Conservation (phyloP, 2,797 vertebrate genomes). For the Semaprochilodus insignis region DNA sequence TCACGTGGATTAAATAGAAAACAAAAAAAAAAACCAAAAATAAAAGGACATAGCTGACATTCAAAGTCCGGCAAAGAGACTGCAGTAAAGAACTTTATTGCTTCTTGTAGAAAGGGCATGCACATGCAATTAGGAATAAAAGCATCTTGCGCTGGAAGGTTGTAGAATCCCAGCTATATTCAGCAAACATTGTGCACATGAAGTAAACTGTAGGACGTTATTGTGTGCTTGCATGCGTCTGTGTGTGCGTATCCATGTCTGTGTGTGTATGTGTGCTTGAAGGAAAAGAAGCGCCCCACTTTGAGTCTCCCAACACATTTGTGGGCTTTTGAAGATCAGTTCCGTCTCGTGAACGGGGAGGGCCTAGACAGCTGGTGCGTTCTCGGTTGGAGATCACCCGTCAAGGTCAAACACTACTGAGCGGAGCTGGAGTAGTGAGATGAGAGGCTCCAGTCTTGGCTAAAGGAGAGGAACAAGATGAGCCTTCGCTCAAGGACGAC, state of each 20-base stretch:
- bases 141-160: conserved; percentile 7
- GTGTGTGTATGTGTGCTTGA: conserved; percentile 16
- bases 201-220: conserved; percentile 16
- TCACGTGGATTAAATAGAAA: conserved; percentile 20
- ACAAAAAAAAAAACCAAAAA: conserved; percentile 49
- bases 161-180: conserved; percentile 25
- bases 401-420: neutral
- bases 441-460: neutral
- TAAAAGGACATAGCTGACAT: conserved; percentile 54
- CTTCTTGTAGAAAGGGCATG: conserved; percentile 48
- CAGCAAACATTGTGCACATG: conserved; percentile 27
- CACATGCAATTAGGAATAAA: neutral
- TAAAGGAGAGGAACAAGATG: no score
- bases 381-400: neutral
- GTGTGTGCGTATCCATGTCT: conserved; percentile 8
- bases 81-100: conserved; percentile 22
- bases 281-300: neutral
- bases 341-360: neutral
- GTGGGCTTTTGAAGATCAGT: conserved; percentile 11
- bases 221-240: conserved; percentile 36
- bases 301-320: conserved; percentile 18
- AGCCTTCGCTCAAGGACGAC: neutral
- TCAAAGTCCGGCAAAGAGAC: neutral
- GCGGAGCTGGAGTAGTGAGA: conserved; percentile 31
- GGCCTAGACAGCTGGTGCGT: neutral